Conservation (phyloP, 2,113 vertebrate species). For the Ploceus nigricollis region DNA sequence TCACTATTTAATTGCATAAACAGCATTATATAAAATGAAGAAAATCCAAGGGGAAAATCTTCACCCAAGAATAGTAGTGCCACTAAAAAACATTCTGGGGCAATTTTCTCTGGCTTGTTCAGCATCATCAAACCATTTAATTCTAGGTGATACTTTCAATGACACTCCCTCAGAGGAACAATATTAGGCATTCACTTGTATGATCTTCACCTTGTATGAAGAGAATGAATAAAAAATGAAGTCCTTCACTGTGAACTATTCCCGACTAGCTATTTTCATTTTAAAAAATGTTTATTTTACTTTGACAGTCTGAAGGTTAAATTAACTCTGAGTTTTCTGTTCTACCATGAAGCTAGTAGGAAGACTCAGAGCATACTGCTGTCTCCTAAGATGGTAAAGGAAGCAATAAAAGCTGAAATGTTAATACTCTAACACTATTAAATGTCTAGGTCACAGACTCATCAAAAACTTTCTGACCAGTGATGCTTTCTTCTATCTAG, state of each 20-base stretch:
- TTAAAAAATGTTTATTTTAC: slow-evolving; percentile 76
- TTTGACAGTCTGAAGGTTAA: slow-evolving; percentile 76
- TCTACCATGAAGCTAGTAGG: neutral
- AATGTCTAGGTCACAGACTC: neutral
- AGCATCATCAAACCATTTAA: slow-evolving; percentile 55
- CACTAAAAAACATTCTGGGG: slow-evolving; percentile 7
- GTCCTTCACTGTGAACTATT: slow-evolving; percentile 71
- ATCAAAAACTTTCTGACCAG: neutral
- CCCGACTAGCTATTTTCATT: slow-evolving; percentile 74
- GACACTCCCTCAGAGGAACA: slow-evolving; percentile 57
- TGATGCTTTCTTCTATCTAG: neutral
- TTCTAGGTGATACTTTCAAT: slow-evolving; percentile 51
- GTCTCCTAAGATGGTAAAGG: neutral
- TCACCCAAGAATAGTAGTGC: slow-evolving; percentile 3
- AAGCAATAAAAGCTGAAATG: neutral
- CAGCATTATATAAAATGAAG: neutral
- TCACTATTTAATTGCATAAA: neutral
- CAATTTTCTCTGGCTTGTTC: slow-evolving; percentile 33
- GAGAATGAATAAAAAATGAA: slow-evolving; percentile 81
- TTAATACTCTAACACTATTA: neutral
- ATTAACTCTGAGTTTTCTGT: slow-evolving; percentile 67
- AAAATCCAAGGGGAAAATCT: neutral
- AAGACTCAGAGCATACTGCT: neutral
- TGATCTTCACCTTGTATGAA: slow-evolving; percentile 75
- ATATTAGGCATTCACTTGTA: slow-evolving; percentile 72